Base-by-base conservation (phyloP, 2,797 vertebrate species). In the Hoplostethus atlanticus region DNA sequence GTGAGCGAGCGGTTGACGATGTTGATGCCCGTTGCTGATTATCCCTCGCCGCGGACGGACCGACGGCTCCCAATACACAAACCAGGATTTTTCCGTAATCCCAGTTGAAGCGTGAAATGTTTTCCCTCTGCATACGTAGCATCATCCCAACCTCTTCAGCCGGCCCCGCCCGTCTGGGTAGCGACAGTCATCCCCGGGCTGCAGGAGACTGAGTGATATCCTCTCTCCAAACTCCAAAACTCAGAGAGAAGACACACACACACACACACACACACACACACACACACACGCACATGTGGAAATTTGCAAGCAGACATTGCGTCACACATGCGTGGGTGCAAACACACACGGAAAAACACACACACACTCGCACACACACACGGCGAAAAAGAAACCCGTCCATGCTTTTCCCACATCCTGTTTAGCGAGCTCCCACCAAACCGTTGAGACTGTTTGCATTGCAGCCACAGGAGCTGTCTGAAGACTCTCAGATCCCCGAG, bases 391-490 rank as follows among this genome's bases (percentile, higher is more conserved):
- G 4, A 40, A 46, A 73, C 21, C n/a, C 12, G 16, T 30, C 12
- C 36, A 11, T 53, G 25, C 15, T 50, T 25, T 25, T 56, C 63
- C 78, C 75, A 76, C 75, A 65, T 82, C 69, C 76, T 83, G 79
- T 77, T 83, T 59, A 73, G 74, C 0, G 17, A 69, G 64, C 74
- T 52, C 47, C 64, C 56, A 69, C 67, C 47, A 54, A 67, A 61
- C 71, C 76, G 17, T 38, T 28, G 42, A 1, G 6, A 61, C 30
- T 78, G 73, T 84, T 87, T 82, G 66, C 76, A 9, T 51, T 84
- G 53, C 13, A 7, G 57, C 81, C 81, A 67, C 70, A 69, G 55
- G 57, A 62, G 62, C 70, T n/a, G 58, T 53, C n/a, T 58, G 73
- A 71, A 57, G 64, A 28, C 50, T 75, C 64, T 77, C 51, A 68